Evolutionary conservation across 1,140 invertebrate genomes (phyloP), one percentile per base, ranked within the genome.

Genomic region (Bilobella aurantiaca): DNA sequence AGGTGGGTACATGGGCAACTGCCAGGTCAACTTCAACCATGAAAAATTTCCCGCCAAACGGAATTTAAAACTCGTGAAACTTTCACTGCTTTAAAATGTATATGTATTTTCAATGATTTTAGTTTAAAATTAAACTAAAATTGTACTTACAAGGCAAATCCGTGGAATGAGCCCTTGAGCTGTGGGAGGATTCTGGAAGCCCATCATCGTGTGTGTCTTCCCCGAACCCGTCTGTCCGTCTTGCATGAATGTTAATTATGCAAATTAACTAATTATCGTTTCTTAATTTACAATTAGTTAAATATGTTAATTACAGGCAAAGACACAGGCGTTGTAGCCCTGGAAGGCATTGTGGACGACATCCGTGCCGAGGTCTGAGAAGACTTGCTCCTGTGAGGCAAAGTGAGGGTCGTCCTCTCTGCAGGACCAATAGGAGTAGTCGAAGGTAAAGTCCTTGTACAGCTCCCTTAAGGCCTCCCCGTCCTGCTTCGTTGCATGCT

Each of bases 151-250:
- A 72, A 89, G 84, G 74, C 89, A 92, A 69, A 93, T 93, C 66
- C 90, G 82, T 0, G 91, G 91, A 76, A 93, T 93, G 29, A 93
- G 78, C 1, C 91, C 91, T 75, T 86, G 87, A 74, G 85, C 85
- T 61, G 69, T 65, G 21, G 56, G 64, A 25, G 70, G 62, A 60
- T 58, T 79, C 37, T 73, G 78, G 0, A 88, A 87, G 29, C 95
- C 95, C 94, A 97, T 98, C 94, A 98, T 98, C 0, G 94, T 97
- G 77, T 93, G 97, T 0, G 93, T 96, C 81, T 98, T 98, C 28
- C 95, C 95, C 75, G 91, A 94, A 74, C 93, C 93, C 49, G 93
- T 96, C 79, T 96, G 93, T 53, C 90, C 91, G 76, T 93, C 49
- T 91, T n/a, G n/a, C n/a, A 64, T 78, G 82, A 58, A 58, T 8